Base-by-base conservation (phyloP, 2,888 invertebrate species). In the Eremobia ochroleuca region DNA sequence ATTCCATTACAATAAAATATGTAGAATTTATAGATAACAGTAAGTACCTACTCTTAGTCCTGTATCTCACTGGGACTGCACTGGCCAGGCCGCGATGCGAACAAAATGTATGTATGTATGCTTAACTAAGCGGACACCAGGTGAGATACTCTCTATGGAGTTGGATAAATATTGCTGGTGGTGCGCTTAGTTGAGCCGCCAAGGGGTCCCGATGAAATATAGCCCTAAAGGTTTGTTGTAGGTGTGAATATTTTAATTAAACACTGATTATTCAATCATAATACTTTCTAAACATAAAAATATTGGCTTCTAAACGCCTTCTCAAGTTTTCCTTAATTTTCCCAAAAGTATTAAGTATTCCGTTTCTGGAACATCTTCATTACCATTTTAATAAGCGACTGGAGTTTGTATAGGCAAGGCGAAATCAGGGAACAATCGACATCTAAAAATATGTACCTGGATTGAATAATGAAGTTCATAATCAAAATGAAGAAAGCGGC, bases 341-440 rank as follows among this genome's bases (percentile, higher is more conserved):
- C n/a, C 6, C 18, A 40, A 66, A 61, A 43, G 1, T 73, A 58
- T 59, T 55, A 70, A 73, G 34, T 79, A 83, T 83, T 82, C 70
- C 21, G 49, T 66, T 77, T 65, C 43, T 69, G 9, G 43, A 64
- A 52, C 58, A 46, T 64, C 65, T 72, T 72, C 68, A 77, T 76
- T 76, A 76, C 73, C 59, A 83, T 75, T 81, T 77, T 79, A 76
- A 75, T 83, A 73, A 78, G 55, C 40, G 61, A 31, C 61, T 49
- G 4, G 18, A 78, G 40, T 76, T 70, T 72, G 58, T 73, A 49
- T 61, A 61, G 52, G 40, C 61, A 15, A 59, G 28, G 46, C 28
- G 34, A 77, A 76, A 70, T 37, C 67, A 71, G 49, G 25, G 64
- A 72, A 76, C 31, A 67, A 73, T 55, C 59, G 25, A 5, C 11